Conservation (phyloP, 1,140 invertebrate species). For the Sesamia nonagrioides region DNA sequence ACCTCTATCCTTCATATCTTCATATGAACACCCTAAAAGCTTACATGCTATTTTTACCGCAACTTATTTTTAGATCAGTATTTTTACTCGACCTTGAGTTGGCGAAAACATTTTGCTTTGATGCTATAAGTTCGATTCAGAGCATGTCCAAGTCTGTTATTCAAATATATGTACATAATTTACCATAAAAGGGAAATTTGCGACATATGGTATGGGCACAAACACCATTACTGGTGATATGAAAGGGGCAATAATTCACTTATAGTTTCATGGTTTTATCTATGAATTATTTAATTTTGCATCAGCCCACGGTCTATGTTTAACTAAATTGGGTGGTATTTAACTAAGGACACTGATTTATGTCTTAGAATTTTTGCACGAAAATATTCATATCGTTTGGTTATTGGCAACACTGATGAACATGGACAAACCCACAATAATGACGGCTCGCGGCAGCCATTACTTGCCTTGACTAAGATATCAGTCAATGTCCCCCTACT, state of each 20-base stretch:
- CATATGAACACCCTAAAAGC: not conserved
- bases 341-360: too few relatives aligned
- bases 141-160: conserved; percentile 12
- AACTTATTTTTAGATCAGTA: conserved; percentile 7
- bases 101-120: conserved; percentile 4
- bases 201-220: not conserved
- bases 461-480: too few relatives aligned
- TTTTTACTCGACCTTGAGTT: conserved; percentile 20
- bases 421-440: too few relatives aligned
- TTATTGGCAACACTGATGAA: too few relatives aligned
- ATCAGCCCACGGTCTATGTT: too few relatives aligned
- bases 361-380: too few relatives aligned
- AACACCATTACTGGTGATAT: not conserved
- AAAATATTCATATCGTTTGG: too few relatives aligned
- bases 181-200: not conserved
- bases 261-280: not conserved
- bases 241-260: not conserved
- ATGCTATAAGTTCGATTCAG: not conserved
- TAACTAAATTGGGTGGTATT: too few relatives aligned
- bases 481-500: too few relatives aligned
- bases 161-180: conserved; percentile 35
- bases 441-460: too few relatives aligned
- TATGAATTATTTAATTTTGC: not conserved
- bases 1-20: not conserved
- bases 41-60: conserved; percentile 4